A percentile compares a stretch with the other conserved stretches of the same genome.
Conservation (phyloP, 2,113 vertebrate species). For the Cololabis saira region DNA sequence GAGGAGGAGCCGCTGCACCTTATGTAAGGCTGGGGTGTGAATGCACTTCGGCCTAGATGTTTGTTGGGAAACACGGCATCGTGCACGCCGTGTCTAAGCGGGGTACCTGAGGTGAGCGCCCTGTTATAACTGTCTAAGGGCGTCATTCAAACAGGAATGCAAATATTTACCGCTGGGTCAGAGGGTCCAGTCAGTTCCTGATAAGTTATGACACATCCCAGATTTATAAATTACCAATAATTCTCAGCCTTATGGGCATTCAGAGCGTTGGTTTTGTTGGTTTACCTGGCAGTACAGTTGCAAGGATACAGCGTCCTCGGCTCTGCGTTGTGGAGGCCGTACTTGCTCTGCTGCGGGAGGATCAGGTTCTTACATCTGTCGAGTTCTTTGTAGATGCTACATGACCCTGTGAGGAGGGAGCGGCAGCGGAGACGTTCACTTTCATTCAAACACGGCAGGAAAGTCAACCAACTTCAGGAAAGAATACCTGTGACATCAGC, state of each 20-base stretch:
- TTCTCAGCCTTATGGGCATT: not conserved
- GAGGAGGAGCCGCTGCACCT: not conserved
- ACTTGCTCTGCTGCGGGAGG: constrained; percentile 73
- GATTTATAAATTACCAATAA: not conserved
- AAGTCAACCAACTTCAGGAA: not conserved
- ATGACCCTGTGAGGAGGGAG: constrained; percentile 66
- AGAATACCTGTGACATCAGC: constrained; percentile 45
- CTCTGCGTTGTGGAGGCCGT: constrained; percentile 79
- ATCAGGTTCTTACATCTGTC: constrained; percentile 81
- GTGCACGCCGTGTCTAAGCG: not conserved
- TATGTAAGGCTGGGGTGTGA: constrained; percentile 23
- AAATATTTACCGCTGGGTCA: constrained; percentile 16
- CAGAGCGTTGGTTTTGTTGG: no score
- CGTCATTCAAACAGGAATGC: not conserved
- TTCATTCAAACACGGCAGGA: rapidly evolving
- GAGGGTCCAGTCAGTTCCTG: not conserved
- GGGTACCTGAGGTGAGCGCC: not conserved
- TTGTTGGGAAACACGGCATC: constrained; percentile 22
- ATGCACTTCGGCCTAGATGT: constrained; percentile 11
- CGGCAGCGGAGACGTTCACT: not conserved
- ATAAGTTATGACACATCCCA: not conserved
- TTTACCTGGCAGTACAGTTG: constrained; percentile 85
- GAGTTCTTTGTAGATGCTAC: constrained; percentile 76
- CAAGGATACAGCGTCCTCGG: constrained; percentile 83
- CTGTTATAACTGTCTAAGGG: constrained; percentile 1